Percentiles rank a stretch among this genome's conserved stretches.
These are phyloP conservation scores for Leucozona laternaria DNA, from an alignment of 2,888 invertebrate genomes.

Conservation along the genomic window DNA sequence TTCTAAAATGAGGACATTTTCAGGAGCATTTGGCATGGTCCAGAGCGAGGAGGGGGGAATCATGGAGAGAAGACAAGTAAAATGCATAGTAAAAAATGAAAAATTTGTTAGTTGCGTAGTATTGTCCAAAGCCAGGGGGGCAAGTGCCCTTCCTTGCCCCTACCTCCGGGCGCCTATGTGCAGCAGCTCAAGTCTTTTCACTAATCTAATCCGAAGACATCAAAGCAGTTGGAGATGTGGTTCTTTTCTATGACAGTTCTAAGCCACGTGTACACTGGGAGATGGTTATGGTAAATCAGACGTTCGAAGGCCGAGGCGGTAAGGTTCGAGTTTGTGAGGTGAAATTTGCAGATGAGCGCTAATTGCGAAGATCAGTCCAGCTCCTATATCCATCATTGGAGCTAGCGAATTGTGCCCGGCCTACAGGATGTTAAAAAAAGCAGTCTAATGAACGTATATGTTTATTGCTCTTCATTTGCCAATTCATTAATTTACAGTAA, in stretches of 20 bases:
- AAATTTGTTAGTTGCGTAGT: too few species aligned
- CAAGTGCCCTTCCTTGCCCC: too few species aligned
- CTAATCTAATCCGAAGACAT: conserved; percentile 26
- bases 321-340: conserved; percentile 44
- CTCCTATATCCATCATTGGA: conserved; percentile 14
- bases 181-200: conserved; percentile 49
- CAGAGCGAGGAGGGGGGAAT: too few species aligned
- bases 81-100: too few species aligned
- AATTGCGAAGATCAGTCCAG: conserved; percentile 23
- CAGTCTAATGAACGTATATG: too few species aligned
- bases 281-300: conserved; percentile 36
- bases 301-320: conserved; percentile 36
- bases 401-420: not conserved
- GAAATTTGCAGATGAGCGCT: conserved; percentile 9
- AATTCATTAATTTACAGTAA: too few species aligned
- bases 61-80: too few species aligned
- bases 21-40: too few species aligned
- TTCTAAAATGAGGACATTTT: too few species aligned
- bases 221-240: conserved; percentile 36
- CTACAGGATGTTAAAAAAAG: not conserved
- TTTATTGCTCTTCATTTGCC: too few species aligned
- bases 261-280: conserved; percentile 29
- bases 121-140: too few species aligned
- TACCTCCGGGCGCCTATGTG: too few species aligned
- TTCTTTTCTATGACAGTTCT: conserved; percentile 25